Conservation (phyloP, 1,140 invertebrate species). For the Campoletis sonorensis region DNA sequence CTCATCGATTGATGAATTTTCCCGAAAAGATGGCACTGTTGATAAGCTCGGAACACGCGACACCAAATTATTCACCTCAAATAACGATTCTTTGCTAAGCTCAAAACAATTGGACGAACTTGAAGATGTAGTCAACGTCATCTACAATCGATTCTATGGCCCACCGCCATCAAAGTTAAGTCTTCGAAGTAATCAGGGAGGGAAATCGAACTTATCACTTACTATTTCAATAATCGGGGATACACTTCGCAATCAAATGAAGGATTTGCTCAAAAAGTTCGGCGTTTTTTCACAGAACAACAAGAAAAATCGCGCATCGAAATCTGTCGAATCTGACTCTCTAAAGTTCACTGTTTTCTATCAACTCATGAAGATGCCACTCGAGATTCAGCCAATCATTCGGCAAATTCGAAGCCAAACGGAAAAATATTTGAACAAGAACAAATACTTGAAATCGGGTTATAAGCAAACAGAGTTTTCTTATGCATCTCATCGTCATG, state of each 20-base stretch:
- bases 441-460: slow-evolving; percentile 47
- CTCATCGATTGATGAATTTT: neutral
- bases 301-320: neutral
- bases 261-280: neutral
- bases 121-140: neutral
- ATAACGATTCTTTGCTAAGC: neutral
- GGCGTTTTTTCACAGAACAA: neutral
- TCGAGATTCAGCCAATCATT: neutral
- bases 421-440: slow-evolving; percentile 7
- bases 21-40: neutral
- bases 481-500: neutral
- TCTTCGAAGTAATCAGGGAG: neutral
- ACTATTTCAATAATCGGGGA: slow-evolving; percentile 20
- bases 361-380: slow-evolving; percentile 34
- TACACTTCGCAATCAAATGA: slow-evolving; percentile 29
- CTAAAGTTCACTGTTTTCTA: slow-evolving; percentile 11
- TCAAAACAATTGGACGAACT: neutral
- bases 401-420: neutral
- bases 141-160: neutral
- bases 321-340: neutral
- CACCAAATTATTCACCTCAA: neutral
- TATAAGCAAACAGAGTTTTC: slow-evolving; percentile 29
- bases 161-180: neutral
- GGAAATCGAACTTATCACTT: neutral
- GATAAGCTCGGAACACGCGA: neutral